phyloP scores from a whole-genome alignment of 37 sponge, comb jelly and placozoan species.

The Oopsacas minuta region DNA sequence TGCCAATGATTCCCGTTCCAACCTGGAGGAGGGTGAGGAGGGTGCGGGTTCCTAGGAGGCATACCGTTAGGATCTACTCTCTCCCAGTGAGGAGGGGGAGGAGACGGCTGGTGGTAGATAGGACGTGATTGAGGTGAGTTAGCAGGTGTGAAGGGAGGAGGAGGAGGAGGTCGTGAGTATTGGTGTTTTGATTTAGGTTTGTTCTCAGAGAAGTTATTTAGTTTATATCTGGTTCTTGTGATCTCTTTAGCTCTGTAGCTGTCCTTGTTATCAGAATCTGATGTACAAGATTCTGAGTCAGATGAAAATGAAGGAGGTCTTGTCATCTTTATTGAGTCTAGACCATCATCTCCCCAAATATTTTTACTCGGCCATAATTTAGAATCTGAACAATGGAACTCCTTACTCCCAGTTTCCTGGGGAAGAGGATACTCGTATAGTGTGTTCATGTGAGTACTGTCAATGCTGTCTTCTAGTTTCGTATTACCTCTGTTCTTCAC shows the following conservation, averaged over 20 bases:
- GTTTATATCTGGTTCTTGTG: neutral
- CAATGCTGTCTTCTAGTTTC: neutral
- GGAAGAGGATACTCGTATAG: neutral
- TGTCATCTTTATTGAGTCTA: neutral
- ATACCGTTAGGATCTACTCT: neutral
- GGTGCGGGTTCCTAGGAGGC: neutral
- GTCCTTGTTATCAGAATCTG: neutral
- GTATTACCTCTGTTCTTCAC: neutral
- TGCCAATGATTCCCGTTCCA: neutral
- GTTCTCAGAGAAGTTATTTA: neutral
- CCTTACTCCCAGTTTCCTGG: neutral
- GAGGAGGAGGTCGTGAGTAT: neutral
- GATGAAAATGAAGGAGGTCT: neutral
- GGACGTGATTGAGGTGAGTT: neutral
- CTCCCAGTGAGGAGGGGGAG: slow-evolving; percentile 18
- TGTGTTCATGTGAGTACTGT: neutral
- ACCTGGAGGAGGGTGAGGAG: neutral
- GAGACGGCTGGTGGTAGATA: slow-evolving; percentile 4
- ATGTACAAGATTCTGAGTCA: neutral
- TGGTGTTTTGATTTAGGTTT: neutral
- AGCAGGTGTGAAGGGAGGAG: neutral
- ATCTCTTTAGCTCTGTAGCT: neutral
- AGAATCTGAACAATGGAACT: neutral
- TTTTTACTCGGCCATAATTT: neutral
- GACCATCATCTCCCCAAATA: neutral